Evolutionary conservation across 2,888 invertebrate species (phyloP).

Genomic region (Electrophaes corylata): DNA sequence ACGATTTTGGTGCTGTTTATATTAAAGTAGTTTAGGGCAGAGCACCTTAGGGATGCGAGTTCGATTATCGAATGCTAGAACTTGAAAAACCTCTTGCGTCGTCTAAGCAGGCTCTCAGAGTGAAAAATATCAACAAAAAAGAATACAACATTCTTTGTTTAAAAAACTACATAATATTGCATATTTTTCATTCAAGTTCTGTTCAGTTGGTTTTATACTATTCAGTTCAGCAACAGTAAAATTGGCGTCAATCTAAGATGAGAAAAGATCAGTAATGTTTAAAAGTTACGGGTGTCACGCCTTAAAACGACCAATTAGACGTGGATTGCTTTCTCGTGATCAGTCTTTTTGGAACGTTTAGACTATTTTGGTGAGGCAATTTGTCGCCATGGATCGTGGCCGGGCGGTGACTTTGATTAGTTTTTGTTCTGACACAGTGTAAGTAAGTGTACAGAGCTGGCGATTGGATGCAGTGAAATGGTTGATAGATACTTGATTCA

Average conservation of each 20-base stretch:
- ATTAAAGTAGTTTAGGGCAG: no score
- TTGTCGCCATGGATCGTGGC: conserved; percentile 75
- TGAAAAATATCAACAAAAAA: no score
- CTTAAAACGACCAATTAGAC: conserved; percentile 64
- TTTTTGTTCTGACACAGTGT: conserved; percentile 61
- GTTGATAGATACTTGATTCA: conserved; percentile 53
- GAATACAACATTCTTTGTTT: no score
- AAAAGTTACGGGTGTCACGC: conserved; percentile 16
- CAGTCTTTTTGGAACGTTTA: conserved; percentile 63
- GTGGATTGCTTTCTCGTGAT: conserved; percentile 64
- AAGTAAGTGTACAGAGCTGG: not conserved
- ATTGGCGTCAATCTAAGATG: not conserved
- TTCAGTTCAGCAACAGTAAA: no score
- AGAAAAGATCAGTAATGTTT: not conserved
- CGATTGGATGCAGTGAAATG: conserved; percentile 62
- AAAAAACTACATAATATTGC: no score
- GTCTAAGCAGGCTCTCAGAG: no score
- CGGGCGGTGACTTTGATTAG: conserved; percentile 73
- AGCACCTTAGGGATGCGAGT: no score
- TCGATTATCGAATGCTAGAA: no score
- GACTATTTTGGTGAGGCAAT: conserved; percentile 75
- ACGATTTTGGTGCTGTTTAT: no score
- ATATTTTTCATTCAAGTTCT: no score
- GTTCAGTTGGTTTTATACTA: no score
- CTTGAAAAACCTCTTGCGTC: no score